Conservation (phyloP, 2,113 vertebrate genomes). For the Callionymus lyra region DNA sequence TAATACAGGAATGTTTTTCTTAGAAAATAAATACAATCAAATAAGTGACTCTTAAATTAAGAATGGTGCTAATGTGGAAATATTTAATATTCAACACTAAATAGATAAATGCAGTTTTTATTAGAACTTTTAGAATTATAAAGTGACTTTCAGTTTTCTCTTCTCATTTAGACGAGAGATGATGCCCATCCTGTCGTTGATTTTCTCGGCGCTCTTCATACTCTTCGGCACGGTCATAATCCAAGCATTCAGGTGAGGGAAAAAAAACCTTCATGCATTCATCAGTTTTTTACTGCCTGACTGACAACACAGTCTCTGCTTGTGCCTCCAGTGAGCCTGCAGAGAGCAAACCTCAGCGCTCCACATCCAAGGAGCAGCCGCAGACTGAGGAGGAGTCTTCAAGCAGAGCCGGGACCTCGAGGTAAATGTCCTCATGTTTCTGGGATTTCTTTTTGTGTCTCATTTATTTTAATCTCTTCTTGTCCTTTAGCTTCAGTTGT, state of each 20-base stretch:
- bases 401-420: slow-evolving; percentile 56
- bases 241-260: slow-evolving; percentile 89
- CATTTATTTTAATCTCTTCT: no score
- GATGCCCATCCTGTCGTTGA: slow-evolving; percentile 89
- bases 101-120: no score
- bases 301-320: neutral
- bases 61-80: no score
- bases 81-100: no score
- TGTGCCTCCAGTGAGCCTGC: slow-evolving; percentile 72
- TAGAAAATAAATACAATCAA: no score
- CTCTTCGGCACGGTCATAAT: slow-evolving; percentile 88
- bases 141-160: neutral
- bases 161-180: slow-evolving; percentile 78
- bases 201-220: slow-evolving; percentile 89
- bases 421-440: slow-evolving; percentile 28
- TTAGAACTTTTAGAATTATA: no score
- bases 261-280: neutral
- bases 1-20: no score
- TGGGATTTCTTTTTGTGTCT: no score
- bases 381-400: slow-evolving; percentile 56
- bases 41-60: no score
- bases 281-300: neutral
- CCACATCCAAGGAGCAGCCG: slow-evolving; percentile 64
- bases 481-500: no score
- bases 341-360: slow-evolving; percentile 71